Evolutionary conservation across 2,797 vertebrate genomes (phyloP).

Genomic region (Sebastolobus alascanus): DNA sequence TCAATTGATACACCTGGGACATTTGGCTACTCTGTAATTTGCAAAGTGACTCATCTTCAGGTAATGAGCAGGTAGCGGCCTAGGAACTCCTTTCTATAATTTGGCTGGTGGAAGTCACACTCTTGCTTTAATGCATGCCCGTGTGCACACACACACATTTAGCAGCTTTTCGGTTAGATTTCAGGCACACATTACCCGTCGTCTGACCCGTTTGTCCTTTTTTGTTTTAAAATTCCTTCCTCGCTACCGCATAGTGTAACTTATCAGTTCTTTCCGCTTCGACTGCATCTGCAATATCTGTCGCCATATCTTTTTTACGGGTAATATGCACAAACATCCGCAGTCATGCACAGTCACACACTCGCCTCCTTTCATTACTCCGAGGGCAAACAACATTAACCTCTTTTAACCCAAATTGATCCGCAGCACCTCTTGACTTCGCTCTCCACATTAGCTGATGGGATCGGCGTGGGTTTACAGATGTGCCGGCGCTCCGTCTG

Average conservation of each 20-base stretch:
- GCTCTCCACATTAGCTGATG: slow-evolving; percentile 42
- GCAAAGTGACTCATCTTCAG: slow-evolving; percentile 66
- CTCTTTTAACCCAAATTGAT: slow-evolving; percentile 68
- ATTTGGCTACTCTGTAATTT: slow-evolving; percentile 77
- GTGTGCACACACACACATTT: neutral
- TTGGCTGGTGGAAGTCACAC: slow-evolving; percentile 55
- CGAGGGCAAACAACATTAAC: slow-evolving; percentile 56
- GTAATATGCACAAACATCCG: slow-evolving; percentile 32
- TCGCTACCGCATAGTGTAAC: neutral
- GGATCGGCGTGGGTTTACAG: slow-evolving; percentile 10
- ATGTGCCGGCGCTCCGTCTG: neutral
- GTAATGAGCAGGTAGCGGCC: slow-evolving; percentile 74
- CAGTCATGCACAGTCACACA: slow-evolving; percentile 41
- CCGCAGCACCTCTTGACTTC: slow-evolving; percentile 26
- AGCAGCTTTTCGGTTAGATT: slow-evolving; percentile 5
- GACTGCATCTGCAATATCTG: neutral
- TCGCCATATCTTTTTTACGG: slow-evolving; percentile 12
- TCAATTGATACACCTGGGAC: slow-evolving; percentile 70
- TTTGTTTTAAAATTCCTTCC: slow-evolving; percentile 4
- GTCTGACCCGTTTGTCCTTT: neutral
- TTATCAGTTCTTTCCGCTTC: neutral
- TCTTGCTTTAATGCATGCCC: slow-evolving; percentile 18
- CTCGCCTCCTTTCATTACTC: slow-evolving; percentile 41
- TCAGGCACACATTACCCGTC: neutral
- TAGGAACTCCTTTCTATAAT: slow-evolving; percentile 64